These are phyloP conservation scores for Catocala nupta DNA, from an alignment of 2,888 invertebrate species.

Conservation along the genomic window DNA sequence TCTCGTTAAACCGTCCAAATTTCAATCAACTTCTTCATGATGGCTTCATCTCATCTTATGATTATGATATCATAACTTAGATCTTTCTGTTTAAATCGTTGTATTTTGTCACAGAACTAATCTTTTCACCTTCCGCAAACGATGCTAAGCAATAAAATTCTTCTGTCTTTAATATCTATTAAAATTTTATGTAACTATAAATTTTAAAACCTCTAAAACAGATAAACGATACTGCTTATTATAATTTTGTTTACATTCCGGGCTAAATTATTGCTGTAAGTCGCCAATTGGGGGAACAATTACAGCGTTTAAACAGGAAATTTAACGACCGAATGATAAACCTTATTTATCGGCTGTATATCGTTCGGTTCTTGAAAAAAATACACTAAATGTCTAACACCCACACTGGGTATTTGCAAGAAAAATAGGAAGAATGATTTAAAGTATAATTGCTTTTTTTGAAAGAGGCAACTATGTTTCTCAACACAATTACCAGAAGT, in stretches of 20 bases:
- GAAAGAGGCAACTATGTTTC: too few relatives aligned
- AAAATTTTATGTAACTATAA: conserved; percentile 23
- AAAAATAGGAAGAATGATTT: background rate
- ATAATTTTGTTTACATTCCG: conserved; percentile 35
- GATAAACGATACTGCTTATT: conserved; percentile 15
- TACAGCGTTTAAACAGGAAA: conserved; percentile 14
- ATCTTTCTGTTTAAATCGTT: background rate
- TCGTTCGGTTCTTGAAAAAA: conserved; percentile 6
- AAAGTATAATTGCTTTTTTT: background rate
- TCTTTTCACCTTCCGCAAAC: conserved; percentile 19
- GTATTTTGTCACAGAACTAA: conserved; percentile 16
- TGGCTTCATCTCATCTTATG: background rate
- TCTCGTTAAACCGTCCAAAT: too few relatives aligned
- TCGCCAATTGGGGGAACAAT: conserved; percentile 14
- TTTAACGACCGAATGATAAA: conserved; percentile 30
- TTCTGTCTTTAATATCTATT: conserved; percentile 15
- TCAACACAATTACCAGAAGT: too few relatives aligned
- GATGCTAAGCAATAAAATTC: conserved; percentile 19
- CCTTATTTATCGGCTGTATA: conserved; percentile 28
- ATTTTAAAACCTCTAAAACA: conserved; percentile 32
- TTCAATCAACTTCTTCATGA: background rate
- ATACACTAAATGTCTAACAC: background rate
- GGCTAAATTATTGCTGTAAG: conserved; percentile 19
- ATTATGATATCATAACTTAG: conserved; percentile 2
- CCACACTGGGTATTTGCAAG: conserved; percentile 2